Percentiles rank a stretch among this genome's conserved stretches.
phyloP scores from a whole-genome alignment of 2,888 invertebrate species.

The Molanna angustata region DNA sequence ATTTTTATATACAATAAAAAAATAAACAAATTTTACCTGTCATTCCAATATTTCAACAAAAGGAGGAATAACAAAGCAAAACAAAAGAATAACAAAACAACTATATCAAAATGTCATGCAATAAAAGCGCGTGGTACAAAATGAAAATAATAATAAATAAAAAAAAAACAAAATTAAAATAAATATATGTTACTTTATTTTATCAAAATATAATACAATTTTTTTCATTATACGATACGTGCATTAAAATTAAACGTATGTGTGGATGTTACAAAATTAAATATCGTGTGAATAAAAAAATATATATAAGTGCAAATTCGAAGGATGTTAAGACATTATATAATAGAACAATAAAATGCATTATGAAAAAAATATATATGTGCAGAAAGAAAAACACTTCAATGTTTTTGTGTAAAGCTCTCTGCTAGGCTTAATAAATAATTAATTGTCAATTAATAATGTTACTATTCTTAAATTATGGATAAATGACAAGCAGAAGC shows the following conservation, averaged over 20 bases:
- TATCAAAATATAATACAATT: conserved; percentile 13
- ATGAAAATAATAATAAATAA: conserved; percentile 8
- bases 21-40: too few relatives aligned
- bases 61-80: neutral
- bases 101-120: conserved; percentile 16
- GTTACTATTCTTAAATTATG: too few relatives aligned
- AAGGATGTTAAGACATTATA: conserved; percentile 5
- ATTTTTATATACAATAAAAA: too few relatives aligned
- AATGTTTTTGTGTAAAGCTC: too few relatives aligned
- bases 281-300: conserved; percentile 15
- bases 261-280: conserved; percentile 11
- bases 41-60: too few relatives aligned
- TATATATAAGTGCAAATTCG: conserved; percentile 1
- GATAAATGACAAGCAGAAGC: too few relatives aligned
- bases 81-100: conserved; percentile 11
- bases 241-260: conserved; percentile 20
- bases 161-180: conserved; percentile 26
- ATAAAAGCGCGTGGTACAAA: conserved; percentile 15
- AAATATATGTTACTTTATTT: conserved; percentile 21
- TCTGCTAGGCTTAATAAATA: too few relatives aligned
- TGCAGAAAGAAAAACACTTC: too few relatives aligned
- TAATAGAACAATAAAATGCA: conserved; percentile 1
- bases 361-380: neutral
- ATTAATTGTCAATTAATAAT: too few relatives aligned
- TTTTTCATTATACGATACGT: conserved; percentile 30